Evolutionary conservation across 30 jellyfish, hydroid and myxozoan genomes (phyloP), one percentile per base, ranked within the genome.

Genomic region (Haliclystus octoradiatus): DNA sequence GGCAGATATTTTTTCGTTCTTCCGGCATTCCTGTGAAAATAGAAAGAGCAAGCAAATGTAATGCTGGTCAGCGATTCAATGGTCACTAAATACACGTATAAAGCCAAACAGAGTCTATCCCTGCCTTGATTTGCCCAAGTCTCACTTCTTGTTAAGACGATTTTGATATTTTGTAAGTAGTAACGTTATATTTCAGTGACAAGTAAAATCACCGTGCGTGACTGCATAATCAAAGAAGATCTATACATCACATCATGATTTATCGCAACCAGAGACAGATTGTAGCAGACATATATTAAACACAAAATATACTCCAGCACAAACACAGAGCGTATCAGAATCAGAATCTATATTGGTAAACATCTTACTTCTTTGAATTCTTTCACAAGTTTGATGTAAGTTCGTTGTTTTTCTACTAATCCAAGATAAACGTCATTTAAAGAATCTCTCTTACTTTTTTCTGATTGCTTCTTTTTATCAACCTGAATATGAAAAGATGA

Each of bases 381-480:
- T 33, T 77, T 66, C 67, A 88, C 84, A 22, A 80, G 73, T 46
- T 88, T 88, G 70, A 67, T 72, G 71, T 88, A 88, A 26, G 57
- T 51, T 51, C 97, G 66, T 71, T 88, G 94, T 62, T 88, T 78
- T 75, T 88, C 97, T 12, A 88, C 76, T 24, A 75, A 29, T 19
- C 70, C 84, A 33, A 79, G 69, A 50, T 69, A 66, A 34, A 65
- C 82, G 53, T 88, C 97, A 67, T 81, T 80, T 26, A 80, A 46
- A 9, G 76, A 52, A 49, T 88, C 94, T 50, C 92, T 67, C 52
- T 80, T 88, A 2, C 62, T 75, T 74, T 88, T 88, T 72, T 88
- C 97, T 52, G 63, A 60, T 27, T 79, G 9, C 74, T 71, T 70
- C 53, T 73, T 75, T 73, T 79, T 88, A 22, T 88, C 94, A 12